These are phyloP conservation scores for Nicator chloris DNA, from an alignment of 2,113 vertebrate species.

Conservation along the genomic window DNA sequence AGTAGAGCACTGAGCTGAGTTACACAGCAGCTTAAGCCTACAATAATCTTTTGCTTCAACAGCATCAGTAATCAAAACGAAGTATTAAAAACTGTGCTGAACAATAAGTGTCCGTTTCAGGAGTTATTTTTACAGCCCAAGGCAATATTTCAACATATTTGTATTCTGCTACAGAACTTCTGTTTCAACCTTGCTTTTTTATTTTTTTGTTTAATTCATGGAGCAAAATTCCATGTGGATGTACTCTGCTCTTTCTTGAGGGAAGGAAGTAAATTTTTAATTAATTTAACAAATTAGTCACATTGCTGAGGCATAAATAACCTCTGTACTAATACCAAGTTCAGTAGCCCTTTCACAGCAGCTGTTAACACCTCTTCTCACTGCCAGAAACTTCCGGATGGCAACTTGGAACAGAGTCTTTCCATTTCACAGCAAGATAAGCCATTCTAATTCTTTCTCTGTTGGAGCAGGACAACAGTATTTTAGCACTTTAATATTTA, in stretches of 20 bases:
- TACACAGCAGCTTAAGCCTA: not conserved
- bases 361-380: constrained; percentile 43
- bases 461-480: not conserved
- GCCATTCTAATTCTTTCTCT: not conserved
- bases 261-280: not conserved
- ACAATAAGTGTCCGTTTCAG: not conserved
- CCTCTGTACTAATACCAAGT: not conserved
- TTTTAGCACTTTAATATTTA: not conserved
- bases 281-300: constrained; percentile 15
- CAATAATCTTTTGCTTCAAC: not conserved
- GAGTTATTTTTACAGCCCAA: not conserved
- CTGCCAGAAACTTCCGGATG: constrained; percentile 42
- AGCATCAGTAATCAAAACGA: not conserved
- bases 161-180: not conserved
- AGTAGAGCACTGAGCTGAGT: not conserved
- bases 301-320: constrained; percentile 6
- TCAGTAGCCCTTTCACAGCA: constrained; percentile 7
- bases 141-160: not conserved
- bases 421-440: constrained; percentile 20
- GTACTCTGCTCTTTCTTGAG: not conserved
- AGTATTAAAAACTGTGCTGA: not conserved
- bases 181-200: not conserved
- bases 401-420: not conserved
- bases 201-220: not conserved
- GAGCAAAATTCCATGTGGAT: not conserved